phyloP scores from a whole-genome alignment of 2,888 invertebrate genomes.

The Amblyteles armatorius region DNA sequence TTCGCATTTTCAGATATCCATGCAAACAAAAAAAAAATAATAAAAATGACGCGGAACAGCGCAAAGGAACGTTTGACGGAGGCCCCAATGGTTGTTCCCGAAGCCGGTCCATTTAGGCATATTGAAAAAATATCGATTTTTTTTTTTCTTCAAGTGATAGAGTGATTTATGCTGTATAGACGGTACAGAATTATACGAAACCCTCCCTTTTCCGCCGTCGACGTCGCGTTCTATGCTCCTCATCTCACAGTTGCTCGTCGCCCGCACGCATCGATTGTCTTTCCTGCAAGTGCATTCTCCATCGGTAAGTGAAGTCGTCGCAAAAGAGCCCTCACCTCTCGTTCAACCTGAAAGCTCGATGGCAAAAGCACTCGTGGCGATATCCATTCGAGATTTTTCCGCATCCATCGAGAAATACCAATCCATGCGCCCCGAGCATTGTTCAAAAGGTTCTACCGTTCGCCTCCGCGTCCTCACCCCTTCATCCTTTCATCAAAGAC shows the following conservation, averaged over 20 bases:
- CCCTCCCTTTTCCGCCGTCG: neutral
- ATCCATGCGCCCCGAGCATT: constrained; percentile 61
- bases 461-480: constrained; percentile 37
- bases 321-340: constrained; percentile 56
- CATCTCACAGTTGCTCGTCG: constrained; percentile 23
- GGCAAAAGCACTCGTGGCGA: constrained; percentile 34
- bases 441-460: constrained; percentile 53
- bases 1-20: constrained; percentile 50
- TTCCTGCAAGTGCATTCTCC: constrained; percentile 53
- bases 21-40: constrained; percentile 40
- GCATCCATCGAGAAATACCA: constrained; percentile 67
- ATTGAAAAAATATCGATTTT: constrained; percentile 80
- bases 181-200: constrained; percentile 4
- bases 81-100: constrained; percentile 51
- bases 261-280: constrained; percentile 56
- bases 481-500: constrained; percentile 62
- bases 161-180: constrained; percentile 42
- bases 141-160: constrained; percentile 74
- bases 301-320: constrained; percentile 37
- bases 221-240: constrained; percentile 16
- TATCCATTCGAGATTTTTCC: constrained; percentile 49
- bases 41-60: constrained; percentile 40
- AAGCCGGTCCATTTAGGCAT: constrained; percentile 76
- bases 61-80: constrained; percentile 58
- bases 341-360: constrained; percentile 51